These are phyloP conservation scores for Diachrysia chrysitis DNA, from an alignment of 2,888 invertebrate species.

Conservation along the genomic window DNA sequence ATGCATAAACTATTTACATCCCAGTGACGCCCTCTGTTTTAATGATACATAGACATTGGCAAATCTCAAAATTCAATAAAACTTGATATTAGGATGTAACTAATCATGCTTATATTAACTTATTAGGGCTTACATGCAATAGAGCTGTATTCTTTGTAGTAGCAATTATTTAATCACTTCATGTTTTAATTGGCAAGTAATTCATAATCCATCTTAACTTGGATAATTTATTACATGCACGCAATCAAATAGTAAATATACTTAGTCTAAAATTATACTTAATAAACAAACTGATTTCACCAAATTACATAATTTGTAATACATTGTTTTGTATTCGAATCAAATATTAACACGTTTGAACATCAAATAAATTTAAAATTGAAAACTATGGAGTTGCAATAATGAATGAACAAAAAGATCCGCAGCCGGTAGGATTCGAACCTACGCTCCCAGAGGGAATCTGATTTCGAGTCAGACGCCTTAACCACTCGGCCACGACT, in stretches of 20 bases:
- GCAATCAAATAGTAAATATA: neutral
- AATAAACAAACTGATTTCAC: neutral
- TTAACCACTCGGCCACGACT: slow-evolving; percentile 93
- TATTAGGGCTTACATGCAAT: neutral
- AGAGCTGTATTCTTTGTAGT: too few relatives aligned
- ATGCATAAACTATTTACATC: slow-evolving; percentile 3
- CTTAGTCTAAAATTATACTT: neutral
- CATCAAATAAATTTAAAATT: neutral
- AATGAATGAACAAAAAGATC: slow-evolving; percentile 60
- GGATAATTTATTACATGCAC: neutral
- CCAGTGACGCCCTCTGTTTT: neutral
- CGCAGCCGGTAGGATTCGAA: slow-evolving; percentile 96
- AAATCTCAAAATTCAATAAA: too few relatives aligned
- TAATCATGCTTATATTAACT: too few relatives aligned
- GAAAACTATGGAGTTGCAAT: neutral
- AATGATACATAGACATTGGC: neutral
- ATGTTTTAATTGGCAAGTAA: neutral
- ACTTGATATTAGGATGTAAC: too few relatives aligned
- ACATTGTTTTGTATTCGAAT: too few relatives aligned
- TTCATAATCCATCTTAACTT: too few relatives aligned
- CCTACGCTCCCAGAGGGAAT: slow-evolving; percentile 96
- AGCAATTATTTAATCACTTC: too few relatives aligned
- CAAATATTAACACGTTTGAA: too few relatives aligned
- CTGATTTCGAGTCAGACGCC: slow-evolving; percentile 94
- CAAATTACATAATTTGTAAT: neutral